A percentile compares a stretch with the other conserved stretches of the same genome.
These are phyloP conservation scores for Erannis defoliaria DNA, from an alignment of 2,888 invertebrate species.

Conservation along the genomic window DNA sequence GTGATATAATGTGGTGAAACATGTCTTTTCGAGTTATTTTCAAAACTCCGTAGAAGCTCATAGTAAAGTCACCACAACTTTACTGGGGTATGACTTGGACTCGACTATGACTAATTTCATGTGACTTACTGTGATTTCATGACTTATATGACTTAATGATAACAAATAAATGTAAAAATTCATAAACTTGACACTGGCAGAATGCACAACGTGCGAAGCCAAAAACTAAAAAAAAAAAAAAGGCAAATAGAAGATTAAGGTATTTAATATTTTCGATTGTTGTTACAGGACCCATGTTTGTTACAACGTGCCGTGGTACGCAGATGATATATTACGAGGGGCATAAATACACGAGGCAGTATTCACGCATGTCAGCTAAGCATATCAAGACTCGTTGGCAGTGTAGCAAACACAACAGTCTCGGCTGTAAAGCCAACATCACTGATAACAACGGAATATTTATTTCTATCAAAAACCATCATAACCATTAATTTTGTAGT, in stretches of 20 bases:
- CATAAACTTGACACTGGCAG: no score
- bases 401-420: slow-evolving; percentile 42
- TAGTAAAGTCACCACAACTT: no score
- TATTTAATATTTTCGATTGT: neutral
- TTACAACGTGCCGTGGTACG: slow-evolving; percentile 5
- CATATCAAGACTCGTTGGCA: slow-evolving; percentile 45
- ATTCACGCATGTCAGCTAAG: neutral
- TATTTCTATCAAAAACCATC: neutral
- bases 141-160: no score
- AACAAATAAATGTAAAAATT: no score
- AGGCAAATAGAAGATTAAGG: neutral
- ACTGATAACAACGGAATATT: slow-evolving; percentile 5
- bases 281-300: slow-evolving; percentile 2
- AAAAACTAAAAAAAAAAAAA: no score
- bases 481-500: slow-evolving; percentile 18
- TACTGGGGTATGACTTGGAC: no score
- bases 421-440: slow-evolving; percentile 47
- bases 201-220: no score
- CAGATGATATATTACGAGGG: slow-evolving; percentile 2
- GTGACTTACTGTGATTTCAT: no score
- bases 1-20: no score
- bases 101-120: no score
- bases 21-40: no score
- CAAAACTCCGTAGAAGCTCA: no score
- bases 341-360: slow-evolving; percentile 3